phyloP scores from a whole-genome alignment of 2,113 vertebrate genomes.

The Gadus chalcogrammus region DNA sequence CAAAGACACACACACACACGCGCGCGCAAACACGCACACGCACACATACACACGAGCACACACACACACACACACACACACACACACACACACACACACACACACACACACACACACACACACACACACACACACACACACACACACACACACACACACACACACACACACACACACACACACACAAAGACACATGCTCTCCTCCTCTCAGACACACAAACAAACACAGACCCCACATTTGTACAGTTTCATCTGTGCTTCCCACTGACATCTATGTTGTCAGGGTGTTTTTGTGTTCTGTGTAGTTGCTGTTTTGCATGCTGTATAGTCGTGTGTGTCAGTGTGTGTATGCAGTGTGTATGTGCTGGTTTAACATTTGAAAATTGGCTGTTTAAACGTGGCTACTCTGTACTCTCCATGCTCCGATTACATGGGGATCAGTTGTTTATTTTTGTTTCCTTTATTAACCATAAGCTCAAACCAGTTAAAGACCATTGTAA shows the following conservation, averaged over 20 bases:
- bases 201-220: neutral
- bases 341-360: constrained; percentile 8
- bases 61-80: neutral
- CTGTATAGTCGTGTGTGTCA: too few relatives aligned
- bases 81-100: neutral
- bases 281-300: neutral
- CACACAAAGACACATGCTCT: neutral
- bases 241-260: neutral
- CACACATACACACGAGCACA: constrained; percentile 1
- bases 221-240: too few relatives aligned
- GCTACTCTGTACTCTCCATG: too few relatives aligned
- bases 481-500: too few relatives aligned
- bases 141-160: neutral
- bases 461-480: too few relatives aligned
- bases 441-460: too few relatives aligned
- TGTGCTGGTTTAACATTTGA: neutral
- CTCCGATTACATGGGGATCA: too few relatives aligned
- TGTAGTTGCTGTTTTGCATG: too few relatives aligned
- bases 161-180: neutral
- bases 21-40: constrained; percentile 23
- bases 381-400: too few relatives aligned
- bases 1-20: constrained; percentile 1
- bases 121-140: constrained; percentile 7
- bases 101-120: neutral
- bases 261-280: constrained; percentile 27